phyloP scores from a whole-genome alignment of 1,140 invertebrate genomes.

The Hycleus phaleratus region DNA sequence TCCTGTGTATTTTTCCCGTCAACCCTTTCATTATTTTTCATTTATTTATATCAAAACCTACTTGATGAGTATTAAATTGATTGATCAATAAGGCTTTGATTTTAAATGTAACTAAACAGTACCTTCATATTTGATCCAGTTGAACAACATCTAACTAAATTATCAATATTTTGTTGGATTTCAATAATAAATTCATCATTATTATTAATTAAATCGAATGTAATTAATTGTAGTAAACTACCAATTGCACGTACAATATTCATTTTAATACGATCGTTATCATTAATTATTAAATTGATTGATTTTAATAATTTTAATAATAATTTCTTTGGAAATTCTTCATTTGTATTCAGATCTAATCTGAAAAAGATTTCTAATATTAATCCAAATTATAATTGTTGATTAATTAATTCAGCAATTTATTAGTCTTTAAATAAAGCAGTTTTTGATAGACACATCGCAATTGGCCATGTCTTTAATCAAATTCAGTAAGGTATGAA shows the following conservation, averaged over 20 bases:
- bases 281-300: slow-evolving; percentile 54
- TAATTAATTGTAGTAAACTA: slow-evolving; percentile 63
- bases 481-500: too few relatives aligned
- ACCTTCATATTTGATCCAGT: slow-evolving; percentile 72
- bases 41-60: too few relatives aligned
- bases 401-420: too few relatives aligned
- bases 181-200: slow-evolving; percentile 42
- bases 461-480: too few relatives aligned
- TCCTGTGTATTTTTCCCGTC: too few relatives aligned
- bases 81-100: background rate
- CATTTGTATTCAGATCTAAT: slow-evolving; percentile 27
- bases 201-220: slow-evolving; percentile 45
- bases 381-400: background rate
- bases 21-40: too few relatives aligned
- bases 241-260: slow-evolving; percentile 74
- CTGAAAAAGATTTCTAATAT: background rate
- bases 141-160: slow-evolving; percentile 58
- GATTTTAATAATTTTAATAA: slow-evolving; percentile 59
- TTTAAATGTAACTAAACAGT: slow-evolving; percentile 7
- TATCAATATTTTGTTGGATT: slow-evolving; percentile 48
- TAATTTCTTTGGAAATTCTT: slow-evolving; percentile 59
- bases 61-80: too few relatives aligned
- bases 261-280: slow-evolving; percentile 72
- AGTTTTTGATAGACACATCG: too few relatives aligned
- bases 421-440: too few relatives aligned